These are phyloP conservation scores for Thalassarche chlororhynchos DNA, from an alignment of 2,113 vertebrate genomes.

Conservation along the genomic window DNA sequence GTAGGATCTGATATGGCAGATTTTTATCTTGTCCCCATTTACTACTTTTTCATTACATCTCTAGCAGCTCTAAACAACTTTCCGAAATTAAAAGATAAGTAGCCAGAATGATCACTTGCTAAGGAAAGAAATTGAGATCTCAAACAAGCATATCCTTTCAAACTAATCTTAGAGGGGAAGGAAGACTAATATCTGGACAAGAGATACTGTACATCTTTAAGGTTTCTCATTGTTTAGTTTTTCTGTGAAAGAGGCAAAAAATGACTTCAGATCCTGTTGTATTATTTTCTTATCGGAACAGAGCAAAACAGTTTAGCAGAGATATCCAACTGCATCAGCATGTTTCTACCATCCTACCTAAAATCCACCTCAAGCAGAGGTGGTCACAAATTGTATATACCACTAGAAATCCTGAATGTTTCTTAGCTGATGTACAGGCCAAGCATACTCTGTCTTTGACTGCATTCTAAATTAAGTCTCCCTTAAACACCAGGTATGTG, in stretches of 20 bases:
- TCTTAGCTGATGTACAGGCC: neutral
- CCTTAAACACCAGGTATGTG: neutral
- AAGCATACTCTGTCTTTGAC: neutral
- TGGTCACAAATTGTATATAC: accelerated
- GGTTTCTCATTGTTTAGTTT: neutral
- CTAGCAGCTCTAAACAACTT: neutral
- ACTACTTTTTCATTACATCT: neutral
- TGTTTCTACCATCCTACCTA: neutral
- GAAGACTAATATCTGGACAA: neutral
- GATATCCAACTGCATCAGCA: neutral
- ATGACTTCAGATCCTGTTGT: neutral
- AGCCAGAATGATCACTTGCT: neutral
- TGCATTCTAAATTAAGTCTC: neutral
- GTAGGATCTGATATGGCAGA: neutral
- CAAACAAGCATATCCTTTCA: neutral
- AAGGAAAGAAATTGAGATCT: neutral
- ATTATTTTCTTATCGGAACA: neutral
- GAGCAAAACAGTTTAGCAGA: neutral
- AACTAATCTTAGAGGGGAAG: neutral
- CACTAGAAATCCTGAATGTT: neutral
- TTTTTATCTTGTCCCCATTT: neutral
- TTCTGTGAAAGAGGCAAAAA: neutral
- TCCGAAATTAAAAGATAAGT: neutral
- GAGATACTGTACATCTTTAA: neutral
- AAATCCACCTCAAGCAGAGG: neutral